A percentile compares a stretch with the other conserved stretches of the same genome.
Evolutionary conservation across 2,113 vertebrate genomes (phyloP).

Genomic region (Tichodroma muraria): DNA sequence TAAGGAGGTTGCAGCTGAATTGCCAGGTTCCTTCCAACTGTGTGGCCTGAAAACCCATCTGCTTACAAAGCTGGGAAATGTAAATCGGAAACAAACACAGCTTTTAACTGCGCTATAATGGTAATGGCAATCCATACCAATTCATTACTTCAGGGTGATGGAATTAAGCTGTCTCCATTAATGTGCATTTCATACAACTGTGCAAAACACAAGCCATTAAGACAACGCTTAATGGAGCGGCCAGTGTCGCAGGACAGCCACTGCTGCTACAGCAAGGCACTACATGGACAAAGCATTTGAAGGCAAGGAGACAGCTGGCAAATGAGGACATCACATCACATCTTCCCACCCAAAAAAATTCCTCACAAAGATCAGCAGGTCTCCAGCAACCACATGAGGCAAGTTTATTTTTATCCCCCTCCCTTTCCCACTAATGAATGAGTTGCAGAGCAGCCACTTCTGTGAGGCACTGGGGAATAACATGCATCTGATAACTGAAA

Average conservation of each 20-base stretch:
- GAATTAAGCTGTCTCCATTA: slow-evolving; percentile 49
- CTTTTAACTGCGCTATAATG: slow-evolving; percentile 58
- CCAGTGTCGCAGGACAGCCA: not conserved
- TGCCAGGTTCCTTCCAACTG: not conserved
- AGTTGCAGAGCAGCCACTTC: not conserved
- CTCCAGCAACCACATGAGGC: not conserved
- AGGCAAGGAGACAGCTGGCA: not conserved
- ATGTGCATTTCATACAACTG: slow-evolving; percentile 37
- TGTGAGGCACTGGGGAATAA: not conserved
- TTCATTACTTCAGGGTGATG: slow-evolving; percentile 74
- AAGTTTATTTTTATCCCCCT: not conserved
- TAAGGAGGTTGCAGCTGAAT: not conserved
- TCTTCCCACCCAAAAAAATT: not conserved
- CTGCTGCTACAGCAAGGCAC: not conserved
- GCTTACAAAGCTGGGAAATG: slow-evolving; percentile 35
- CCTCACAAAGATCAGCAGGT: not conserved
- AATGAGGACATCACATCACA: not conserved
- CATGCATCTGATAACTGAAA: not conserved
- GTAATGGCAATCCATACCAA: slow-evolving; percentile 74
- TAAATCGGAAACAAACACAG: slow-evolving; percentile 65
- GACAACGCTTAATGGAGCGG: not conserved
- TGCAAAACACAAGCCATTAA: slow-evolving; percentile 14
- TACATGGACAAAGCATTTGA: not conserved
- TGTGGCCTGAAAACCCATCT: slow-evolving; percentile 33
- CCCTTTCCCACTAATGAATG: not conserved